phyloP scores from a whole-genome alignment of 2,797 vertebrate genomes.

The Oryzias sinensis region DNA sequence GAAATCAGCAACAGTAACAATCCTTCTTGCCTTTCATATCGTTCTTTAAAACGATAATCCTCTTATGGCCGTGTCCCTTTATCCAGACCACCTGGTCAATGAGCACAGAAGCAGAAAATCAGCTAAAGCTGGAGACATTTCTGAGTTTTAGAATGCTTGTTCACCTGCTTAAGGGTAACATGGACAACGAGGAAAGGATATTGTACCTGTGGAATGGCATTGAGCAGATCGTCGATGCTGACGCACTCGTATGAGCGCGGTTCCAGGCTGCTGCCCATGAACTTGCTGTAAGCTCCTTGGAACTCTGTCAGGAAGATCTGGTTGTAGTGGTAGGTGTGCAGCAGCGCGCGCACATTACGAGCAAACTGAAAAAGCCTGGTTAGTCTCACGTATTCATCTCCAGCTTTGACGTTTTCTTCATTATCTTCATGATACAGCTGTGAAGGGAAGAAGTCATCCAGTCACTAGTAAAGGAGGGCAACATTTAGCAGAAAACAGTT shows the following conservation, averaged over 20 bases:
- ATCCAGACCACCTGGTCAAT: slow-evolving; percentile 92
- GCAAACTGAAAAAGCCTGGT: slow-evolving; percentile 93
- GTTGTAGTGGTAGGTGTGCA: slow-evolving; percentile 98
- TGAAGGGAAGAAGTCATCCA: background rate
- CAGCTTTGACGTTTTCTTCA: slow-evolving; percentile 27
- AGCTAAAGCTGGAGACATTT: background rate
- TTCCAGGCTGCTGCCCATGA: slow-evolving; percentile 84
- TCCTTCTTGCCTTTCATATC: slow-evolving; percentile 93
- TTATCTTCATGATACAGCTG: slow-evolving; percentile 82
- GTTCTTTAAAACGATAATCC: slow-evolving; percentile 97
- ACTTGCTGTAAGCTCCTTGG: slow-evolving; percentile 87
- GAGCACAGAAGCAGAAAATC: background rate
- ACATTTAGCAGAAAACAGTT: background rate
- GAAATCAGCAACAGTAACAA: background rate
- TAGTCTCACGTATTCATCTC: slow-evolving; percentile 85
- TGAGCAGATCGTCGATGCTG: slow-evolving; percentile 88
- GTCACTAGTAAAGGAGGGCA: too few species aligned
- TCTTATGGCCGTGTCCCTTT: slow-evolving; percentile 97
- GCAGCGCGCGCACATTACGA: slow-evolving; percentile 86
- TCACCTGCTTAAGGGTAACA: background rate
- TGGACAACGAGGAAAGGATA: background rate
- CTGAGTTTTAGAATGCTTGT: too few species aligned
- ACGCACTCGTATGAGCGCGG: slow-evolving; percentile 85
- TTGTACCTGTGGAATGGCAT: slow-evolving; percentile 90
- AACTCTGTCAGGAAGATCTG: slow-evolving; percentile 98